phyloP scores from a whole-genome alignment of 2,113 vertebrate species.

The Lates calcarifer region DNA sequence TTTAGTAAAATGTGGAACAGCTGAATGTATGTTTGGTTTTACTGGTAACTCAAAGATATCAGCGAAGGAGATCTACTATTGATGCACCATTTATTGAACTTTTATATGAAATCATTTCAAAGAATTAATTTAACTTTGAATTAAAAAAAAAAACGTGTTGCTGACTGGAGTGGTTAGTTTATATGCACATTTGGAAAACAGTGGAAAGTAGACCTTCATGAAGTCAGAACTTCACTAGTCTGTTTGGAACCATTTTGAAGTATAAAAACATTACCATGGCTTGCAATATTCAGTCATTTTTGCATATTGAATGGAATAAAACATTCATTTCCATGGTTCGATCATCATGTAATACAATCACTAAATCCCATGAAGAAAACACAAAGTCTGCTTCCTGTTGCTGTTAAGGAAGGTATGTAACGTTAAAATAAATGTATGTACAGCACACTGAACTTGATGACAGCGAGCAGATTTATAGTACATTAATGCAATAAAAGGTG shows the following conservation, averaged over 20 bases:
- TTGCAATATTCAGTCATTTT: constrained; percentile 50
- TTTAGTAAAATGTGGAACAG: not conserved
- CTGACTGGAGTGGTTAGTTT: not conserved
- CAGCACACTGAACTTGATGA: constrained; percentile 6
- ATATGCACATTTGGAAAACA: not conserved
- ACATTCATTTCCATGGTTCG: constrained; percentile 27
- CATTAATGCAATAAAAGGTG: constrained; percentile 27
- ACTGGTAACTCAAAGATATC: not conserved
- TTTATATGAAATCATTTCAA: not conserved
- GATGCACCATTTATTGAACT: not conserved
- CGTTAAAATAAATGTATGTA: constrained; percentile 32
- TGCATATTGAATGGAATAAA: constrained; percentile 59
- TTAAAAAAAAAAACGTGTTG: constrained; percentile 5
- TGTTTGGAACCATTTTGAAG: not conserved
- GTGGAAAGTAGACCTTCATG: not conserved
- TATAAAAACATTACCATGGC: constrained; percentile 36
- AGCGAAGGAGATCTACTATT: not conserved
- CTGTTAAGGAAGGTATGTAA: not conserved
- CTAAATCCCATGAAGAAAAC: constrained; percentile 8
- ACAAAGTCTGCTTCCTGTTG: not conserved
- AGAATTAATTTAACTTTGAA: not conserved
- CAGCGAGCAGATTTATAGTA: constrained; percentile 19
- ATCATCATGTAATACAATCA: constrained; percentile 33
- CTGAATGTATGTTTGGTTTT: not conserved
- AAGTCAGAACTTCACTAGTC: constrained; percentile 11